Evolutionary conservation across 92 coral and sea anemone species (phyloP).

Genomic region (Pocillopora meandrina): DNA sequence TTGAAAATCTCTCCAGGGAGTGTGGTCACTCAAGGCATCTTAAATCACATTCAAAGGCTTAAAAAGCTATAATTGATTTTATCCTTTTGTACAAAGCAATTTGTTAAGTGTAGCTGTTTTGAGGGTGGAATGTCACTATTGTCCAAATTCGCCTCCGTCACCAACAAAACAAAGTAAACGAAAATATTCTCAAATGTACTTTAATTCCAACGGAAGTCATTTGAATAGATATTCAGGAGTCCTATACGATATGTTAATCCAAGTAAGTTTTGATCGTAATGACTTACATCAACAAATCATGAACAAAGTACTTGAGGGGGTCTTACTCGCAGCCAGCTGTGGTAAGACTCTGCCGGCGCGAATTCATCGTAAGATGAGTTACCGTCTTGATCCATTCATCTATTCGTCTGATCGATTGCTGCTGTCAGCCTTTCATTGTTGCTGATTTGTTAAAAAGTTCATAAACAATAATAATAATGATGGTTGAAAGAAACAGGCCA

Average conservation of each 20-base stretch:
- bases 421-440: too few species aligned
- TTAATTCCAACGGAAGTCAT: neutral
- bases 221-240: neutral
- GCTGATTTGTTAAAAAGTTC: too few species aligned
- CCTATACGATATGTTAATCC: neutral
- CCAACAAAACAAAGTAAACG: slow-evolving; percentile 6
- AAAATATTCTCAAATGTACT: neutral
- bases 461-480: too few species aligned
- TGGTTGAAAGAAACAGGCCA: too few species aligned
- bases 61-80: neutral
- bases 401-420: too few species aligned
- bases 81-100: neutral
- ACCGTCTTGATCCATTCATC: too few species aligned
- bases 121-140: slow-evolving; percentile 2
- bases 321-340: neutral
- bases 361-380: too few species aligned
- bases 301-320: neutral
- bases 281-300: neutral
- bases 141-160: neutral
- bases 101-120: neutral
- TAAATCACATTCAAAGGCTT: too few species aligned
- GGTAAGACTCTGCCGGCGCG: too few species aligned
- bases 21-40: neutral
- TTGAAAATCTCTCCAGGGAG: slow-evolving; percentile 8
- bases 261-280: neutral